These are phyloP conservation scores for Peromyscus eremicus DNA, from an alignment of 2,797 vertebrate species.

Conservation along the genomic window DNA sequence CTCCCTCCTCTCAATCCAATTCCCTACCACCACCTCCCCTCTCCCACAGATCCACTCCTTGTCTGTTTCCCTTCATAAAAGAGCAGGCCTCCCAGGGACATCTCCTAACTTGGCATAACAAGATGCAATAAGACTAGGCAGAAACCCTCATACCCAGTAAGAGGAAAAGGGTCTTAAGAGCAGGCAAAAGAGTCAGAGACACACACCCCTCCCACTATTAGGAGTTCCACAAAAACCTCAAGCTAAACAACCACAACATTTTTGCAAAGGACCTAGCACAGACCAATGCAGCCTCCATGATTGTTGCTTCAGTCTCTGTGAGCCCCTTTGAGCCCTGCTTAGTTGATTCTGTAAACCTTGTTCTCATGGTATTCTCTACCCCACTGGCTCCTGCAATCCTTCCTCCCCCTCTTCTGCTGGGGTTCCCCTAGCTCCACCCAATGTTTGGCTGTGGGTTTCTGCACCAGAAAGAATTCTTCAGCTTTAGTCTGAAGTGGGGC, in stretches of 20 bases:
- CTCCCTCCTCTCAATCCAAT: background rate
- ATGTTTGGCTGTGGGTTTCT: background rate
- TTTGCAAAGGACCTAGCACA: background rate
- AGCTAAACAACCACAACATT: background rate
- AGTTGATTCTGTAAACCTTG: background rate
- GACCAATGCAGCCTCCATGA: background rate
- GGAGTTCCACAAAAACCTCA: background rate
- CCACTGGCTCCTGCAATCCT: background rate
- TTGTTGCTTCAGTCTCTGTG: background rate
- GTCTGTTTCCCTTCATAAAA: background rate
- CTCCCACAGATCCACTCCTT: background rate
- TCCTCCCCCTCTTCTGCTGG: background rate
- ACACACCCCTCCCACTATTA: background rate
- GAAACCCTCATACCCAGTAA: background rate
- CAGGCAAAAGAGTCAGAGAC: background rate
- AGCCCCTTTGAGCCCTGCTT: background rate
- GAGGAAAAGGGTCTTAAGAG: background rate
- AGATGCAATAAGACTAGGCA: background rate
- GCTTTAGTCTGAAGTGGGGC: constrained; percentile 15
- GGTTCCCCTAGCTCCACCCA: background rate
- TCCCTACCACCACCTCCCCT: background rate
- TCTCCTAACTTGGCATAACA: background rate
- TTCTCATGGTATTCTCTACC: background rate
- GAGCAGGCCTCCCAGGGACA: background rate
- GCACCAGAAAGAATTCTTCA: background rate